phyloP scores from a whole-genome alignment of 2,797 vertebrate species.

The Columba guinea region DNA sequence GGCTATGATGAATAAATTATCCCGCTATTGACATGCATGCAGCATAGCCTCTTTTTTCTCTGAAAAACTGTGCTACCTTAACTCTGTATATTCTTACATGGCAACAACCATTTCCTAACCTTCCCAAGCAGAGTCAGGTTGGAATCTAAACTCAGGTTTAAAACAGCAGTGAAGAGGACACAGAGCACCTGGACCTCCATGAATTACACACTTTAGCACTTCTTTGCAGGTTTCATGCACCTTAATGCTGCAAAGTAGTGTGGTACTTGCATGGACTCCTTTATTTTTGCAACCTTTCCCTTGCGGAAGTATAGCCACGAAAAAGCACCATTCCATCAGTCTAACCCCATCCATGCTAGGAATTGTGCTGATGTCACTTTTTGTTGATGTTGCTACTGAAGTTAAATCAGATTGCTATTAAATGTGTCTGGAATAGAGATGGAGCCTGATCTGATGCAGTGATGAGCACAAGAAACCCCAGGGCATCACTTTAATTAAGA shows the following conservation, averaged over 20 bases:
- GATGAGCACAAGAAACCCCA: neutral
- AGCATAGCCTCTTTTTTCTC: neutral
- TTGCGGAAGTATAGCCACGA: neutral
- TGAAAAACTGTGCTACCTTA: neutral
- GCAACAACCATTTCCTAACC: neutral
- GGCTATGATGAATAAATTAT: neutral
- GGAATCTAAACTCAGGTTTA: neutral
- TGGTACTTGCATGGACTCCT: neutral
- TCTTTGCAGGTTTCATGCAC: neutral
- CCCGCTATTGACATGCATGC: rapidly evolving
- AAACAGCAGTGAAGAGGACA: neutral
- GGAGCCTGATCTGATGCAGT: neutral
- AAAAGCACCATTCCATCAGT: neutral
- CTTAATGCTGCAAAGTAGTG: neutral
- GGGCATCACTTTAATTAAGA: neutral
- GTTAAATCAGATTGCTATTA: neutral
- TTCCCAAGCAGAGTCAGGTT: neutral
- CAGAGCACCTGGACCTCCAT: neutral
- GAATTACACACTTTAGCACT: neutral
- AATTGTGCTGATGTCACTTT: neutral
- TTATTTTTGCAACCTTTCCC: neutral
- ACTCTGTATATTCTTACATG: neutral
- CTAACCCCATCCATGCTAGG: neutral
- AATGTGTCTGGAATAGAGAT: neutral
- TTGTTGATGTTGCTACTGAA: neutral